Evolutionary conservation across 2,113 vertebrate species (phyloP).

Genomic region (Trematomus loennbergii): DNA sequence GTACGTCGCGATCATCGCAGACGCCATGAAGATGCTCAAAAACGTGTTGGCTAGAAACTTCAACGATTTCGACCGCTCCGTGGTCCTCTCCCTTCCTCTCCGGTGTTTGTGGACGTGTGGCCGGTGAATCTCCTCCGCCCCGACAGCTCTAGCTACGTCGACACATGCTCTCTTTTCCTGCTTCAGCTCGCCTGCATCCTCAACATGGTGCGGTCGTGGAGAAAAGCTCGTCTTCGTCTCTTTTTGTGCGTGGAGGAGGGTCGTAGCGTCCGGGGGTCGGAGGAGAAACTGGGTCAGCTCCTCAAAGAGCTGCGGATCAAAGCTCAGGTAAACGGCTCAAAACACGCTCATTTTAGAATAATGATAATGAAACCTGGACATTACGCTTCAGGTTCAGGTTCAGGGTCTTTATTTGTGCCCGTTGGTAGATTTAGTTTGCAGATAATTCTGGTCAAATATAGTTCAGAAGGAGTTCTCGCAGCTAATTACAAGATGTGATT

Average conservation of each 20-base stretch:
- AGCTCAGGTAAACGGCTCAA: conserved; percentile 71
- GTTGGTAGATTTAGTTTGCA: too few species aligned
- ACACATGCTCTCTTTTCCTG: conserved; percentile 93
- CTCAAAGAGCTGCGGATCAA: conserved; percentile 90
- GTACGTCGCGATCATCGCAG: conserved; percentile 89
- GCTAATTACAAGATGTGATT: too few species aligned
- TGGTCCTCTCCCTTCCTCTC: conserved; percentile 63
- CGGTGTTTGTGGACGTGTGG: conserved; percentile 90
- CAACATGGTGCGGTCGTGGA: conserved; percentile 91
- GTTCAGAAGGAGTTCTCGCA: too few species aligned
- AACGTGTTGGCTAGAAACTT: conserved; percentile 90
- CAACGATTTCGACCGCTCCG: conserved; percentile 82
- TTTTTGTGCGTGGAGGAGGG: conserved; percentile 92
- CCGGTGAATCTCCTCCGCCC: conserved; percentile 91
- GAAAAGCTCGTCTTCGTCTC: conserved; percentile 86
- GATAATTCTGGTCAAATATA: too few species aligned
- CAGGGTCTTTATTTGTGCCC: neutral
- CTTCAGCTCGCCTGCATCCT: conserved; percentile 93
- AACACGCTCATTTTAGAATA: neutral
- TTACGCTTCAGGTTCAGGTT: neutral
- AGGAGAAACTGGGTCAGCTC: conserved; percentile 89
- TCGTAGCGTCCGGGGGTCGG: conserved; percentile 83
- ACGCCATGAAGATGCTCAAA: conserved; percentile 93
- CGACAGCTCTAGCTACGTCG: conserved; percentile 89
- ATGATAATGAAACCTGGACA: neutral